Evolutionary conservation across 2,113 vertebrate genomes (phyloP).

Genomic region (Coturnix japonica): DNA sequence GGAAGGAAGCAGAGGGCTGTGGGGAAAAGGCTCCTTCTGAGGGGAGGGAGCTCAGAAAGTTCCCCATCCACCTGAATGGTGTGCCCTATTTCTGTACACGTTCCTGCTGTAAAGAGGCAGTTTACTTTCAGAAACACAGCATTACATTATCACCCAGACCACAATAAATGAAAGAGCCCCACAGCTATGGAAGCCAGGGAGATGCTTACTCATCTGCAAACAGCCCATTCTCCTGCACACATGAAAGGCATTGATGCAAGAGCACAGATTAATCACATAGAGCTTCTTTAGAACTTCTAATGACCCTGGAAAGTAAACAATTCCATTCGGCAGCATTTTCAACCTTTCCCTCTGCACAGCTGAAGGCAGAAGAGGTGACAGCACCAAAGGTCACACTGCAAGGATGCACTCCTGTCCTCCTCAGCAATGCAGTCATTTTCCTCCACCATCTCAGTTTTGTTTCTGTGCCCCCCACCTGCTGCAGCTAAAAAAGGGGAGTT

Average conservation of each 20-base stretch:
- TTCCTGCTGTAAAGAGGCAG: constrained; percentile 30
- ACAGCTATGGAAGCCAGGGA: constrained; percentile 47
- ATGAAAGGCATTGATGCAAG: constrained; percentile 37
- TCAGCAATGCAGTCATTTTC: not conserved
- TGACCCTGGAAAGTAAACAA: not conserved
- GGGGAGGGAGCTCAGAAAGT: not conserved
- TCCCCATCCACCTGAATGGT: not conserved
- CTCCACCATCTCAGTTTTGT: not conserved
- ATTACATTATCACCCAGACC: constrained; percentile 29
- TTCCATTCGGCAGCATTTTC: rapidly evolving
- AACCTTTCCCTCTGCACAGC: not conserved
- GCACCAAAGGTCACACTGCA: too few relatives aligned
- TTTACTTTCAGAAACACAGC: not conserved
- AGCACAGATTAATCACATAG: constrained; percentile 12
- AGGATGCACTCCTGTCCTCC: not conserved
- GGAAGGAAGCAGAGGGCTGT: not conserved
- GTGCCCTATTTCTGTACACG: not conserved
- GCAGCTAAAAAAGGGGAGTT: not conserved
- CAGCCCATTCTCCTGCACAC: constrained; percentile 54
- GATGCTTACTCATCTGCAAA: constrained; percentile 57
- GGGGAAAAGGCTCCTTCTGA: not conserved
- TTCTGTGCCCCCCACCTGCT: not conserved
- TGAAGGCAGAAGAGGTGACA: not conserved
- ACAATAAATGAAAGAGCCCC: constrained; percentile 33
- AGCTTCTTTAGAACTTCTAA: not conserved